Percentiles rank a stretch among this genome's conserved stretches.
Evolutionary conservation across 2,113 vertebrate species (phyloP).

Genomic region (Macrotis lagotis): DNA sequence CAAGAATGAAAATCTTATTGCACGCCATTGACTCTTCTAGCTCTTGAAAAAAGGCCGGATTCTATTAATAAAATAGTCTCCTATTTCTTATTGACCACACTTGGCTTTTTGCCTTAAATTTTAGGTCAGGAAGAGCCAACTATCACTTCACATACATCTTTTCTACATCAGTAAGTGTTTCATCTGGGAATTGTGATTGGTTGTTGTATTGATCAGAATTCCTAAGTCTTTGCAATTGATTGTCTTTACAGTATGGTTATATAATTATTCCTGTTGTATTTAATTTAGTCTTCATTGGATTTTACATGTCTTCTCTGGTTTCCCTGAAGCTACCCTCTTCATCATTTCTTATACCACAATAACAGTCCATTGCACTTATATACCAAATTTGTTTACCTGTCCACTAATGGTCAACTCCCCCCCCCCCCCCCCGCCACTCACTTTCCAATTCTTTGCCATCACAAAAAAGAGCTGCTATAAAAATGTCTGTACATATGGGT

Average conservation of each 20-base stretch:
- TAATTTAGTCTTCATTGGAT: background rate
- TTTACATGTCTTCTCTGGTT: background rate
- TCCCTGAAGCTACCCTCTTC: background rate
- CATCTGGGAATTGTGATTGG: background rate
- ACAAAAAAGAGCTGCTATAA: background rate
- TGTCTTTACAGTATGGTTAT: background rate
- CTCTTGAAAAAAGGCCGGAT: background rate
- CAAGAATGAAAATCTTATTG: background rate
- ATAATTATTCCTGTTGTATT: background rate
- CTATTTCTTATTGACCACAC: background rate
- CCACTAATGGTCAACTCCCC: background rate
- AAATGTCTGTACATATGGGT: background rate
- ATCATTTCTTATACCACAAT: background rate
- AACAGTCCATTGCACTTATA: background rate
- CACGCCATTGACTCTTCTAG: background rate
- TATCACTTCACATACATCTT: background rate
- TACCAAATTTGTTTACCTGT: background rate
- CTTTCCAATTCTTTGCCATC: background rate
- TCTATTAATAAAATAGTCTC: background rate
- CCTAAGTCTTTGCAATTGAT: background rate
- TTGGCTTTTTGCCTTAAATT: background rate
- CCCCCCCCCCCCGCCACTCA: background rate
- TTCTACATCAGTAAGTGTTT: background rate
- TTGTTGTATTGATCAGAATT: background rate
- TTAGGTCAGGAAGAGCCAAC: background rate